Evolutionary conservation across 2,113 vertebrate species (phyloP), one percentile per base, ranked within the genome.

Genomic region (Cacatua alba): DNA sequence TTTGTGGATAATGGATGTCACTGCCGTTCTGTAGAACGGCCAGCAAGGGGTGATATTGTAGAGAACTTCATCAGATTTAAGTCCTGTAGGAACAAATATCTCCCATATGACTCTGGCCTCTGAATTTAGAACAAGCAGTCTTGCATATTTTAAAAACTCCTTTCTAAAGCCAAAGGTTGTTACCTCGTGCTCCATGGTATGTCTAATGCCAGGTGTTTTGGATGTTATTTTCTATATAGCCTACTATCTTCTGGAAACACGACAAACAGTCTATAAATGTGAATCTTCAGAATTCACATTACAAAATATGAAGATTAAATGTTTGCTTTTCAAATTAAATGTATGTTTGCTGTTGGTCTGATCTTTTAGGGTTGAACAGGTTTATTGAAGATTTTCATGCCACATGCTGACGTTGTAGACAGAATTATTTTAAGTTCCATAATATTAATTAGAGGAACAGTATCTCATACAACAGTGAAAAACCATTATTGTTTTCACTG

Each of bases 1-100:
- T 93, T 91, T 84, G 67, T 95, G 71, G 70, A 4, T 48, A n/a
- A 51, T 72, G 69, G 76, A 41, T 3, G 0, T 46, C 48, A 43
- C 79, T 96, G 97, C 91, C 14, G 1, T 97, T 97, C 94, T 82
- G 48, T 85, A 48, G 85, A 94, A 82, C 7, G 94, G 71, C 97
- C 97, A 96, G 96, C 95, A 96, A 96, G 97, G 96, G 97, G 97
- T 95, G 96, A 86, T 97, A 4, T 96, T 97, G 93, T 65, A 96
- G 96, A 97, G 92, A 97, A 72, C 82, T 96, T 92, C 1, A 0
- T 62, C 90, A 92, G 53, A 80, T 75, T 70, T 83, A 63, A 69
- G 60, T 83, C 71, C 72, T 64, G 1, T 25, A 74, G 78, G 72
- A 91, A 33, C 51, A 80, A 86, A 19, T 80, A 31, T 62, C 48